Base-by-base conservation (phyloP, 1,140 invertebrate species). In the Saccostrea echinata region DNA sequence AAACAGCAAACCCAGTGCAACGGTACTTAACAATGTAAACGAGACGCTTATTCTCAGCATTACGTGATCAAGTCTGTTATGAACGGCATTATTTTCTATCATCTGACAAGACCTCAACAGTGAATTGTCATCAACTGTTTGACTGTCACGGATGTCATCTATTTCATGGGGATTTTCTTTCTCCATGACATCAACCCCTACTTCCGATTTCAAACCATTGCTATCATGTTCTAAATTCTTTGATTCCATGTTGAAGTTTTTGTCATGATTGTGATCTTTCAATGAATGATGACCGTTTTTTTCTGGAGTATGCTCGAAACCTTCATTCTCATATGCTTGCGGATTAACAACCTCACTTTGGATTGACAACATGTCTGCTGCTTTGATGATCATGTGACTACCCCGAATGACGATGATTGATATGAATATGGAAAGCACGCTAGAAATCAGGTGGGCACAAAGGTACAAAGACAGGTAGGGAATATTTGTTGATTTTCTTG, bases 401-500 rank as follows among this genome's bases (percentile, higher is more conserved):
- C 24, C 18, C 21, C 57, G 18, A 24, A 64, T 64, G 35, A 80
- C 76, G 3, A 80, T 30, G 35, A 80, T 80, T 12, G 76, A 33
- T 30, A 30, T 43, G 6, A 80, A 43, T 12, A 80, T 43, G 30
- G 76, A 80, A 4, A 80, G 27, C 1, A 80, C 76, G 24, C 76
- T 80, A 18, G 35, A 33, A 80, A 80, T 33, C 13, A 80, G 18
- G 18, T 80, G 76, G 8, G 27, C 11, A 80, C 76, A 80, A 18
- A 80, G 35, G 21, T 80, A 80, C 24, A 80, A 33, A 30, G 76
- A 80, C 76, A 43, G 16, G 21, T 27, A 80, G 21, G 76, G 76
- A 18, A 80, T 80, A 18, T 80, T 43, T 1, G 76, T 80, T 18
- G 76, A 80, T 43, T 80, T 80, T 27, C 35, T 24, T 30, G 76